phyloP scores from a whole-genome alignment of 2,113 vertebrate species.

The Hemibagrus wyckioides region DNA sequence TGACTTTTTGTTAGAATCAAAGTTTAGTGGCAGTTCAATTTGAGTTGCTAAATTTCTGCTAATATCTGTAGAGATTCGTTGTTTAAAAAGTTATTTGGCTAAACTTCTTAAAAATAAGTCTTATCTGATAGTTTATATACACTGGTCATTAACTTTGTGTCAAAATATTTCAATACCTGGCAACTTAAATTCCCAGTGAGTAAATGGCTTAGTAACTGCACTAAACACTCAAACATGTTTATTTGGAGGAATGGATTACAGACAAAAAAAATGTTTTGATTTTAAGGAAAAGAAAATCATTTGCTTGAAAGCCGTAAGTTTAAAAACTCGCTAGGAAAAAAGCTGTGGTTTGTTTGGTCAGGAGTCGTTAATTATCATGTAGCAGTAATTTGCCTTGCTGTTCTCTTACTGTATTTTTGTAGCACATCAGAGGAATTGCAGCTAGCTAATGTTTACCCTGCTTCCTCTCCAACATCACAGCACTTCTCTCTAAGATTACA shows the following conservation, averaged over 20 bases:
- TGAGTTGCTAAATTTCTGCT: neutral
- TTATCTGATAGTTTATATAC: neutral
- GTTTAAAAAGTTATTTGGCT: neutral
- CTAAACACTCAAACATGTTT: too few species aligned
- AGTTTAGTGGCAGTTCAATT: neutral
- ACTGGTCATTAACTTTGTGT: neutral
- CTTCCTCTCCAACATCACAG: neutral
- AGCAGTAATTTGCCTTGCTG: neutral
- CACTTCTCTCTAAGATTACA: too few species aligned
- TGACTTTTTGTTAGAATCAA: neutral
- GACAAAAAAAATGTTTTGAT: too few species aligned
- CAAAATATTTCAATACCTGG: neutral
- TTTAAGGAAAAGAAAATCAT: too few species aligned
- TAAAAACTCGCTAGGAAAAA: too few species aligned
- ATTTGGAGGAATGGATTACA: too few species aligned
- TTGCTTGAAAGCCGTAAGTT: too few species aligned
- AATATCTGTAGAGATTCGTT: neutral
- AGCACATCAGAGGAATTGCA: neutral
- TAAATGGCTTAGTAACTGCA: neutral
- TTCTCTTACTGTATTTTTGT: neutral
- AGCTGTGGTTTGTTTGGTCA: too few species aligned
- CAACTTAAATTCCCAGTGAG: neutral
- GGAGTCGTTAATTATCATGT: neutral
- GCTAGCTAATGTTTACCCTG: neutral
- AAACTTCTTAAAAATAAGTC: too few species aligned